Evolutionary conservation across 1,140 invertebrate species (phyloP).

Genomic region (Eubasilissa regina): DNA sequence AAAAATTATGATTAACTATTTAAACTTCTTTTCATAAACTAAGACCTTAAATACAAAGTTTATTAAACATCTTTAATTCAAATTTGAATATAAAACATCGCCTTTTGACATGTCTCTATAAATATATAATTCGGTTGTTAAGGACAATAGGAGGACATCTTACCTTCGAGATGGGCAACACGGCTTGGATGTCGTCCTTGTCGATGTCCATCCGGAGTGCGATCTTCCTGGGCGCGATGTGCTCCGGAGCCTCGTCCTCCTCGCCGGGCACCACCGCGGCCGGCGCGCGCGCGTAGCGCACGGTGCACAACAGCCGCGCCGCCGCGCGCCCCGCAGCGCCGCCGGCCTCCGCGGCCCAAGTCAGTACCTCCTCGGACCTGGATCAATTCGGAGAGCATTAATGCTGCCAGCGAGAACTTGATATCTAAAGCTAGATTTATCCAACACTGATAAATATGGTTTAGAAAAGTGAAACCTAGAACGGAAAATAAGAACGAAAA

Average conservation of each 20-base stretch:
- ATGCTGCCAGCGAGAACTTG: too few species aligned
- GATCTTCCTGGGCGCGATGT: slow-evolving; percentile 80
- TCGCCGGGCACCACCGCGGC: slow-evolving; percentile 64
- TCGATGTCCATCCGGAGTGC: slow-evolving; percentile 89
- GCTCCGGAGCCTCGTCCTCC: slow-evolving; percentile 68
- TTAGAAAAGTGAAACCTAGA: too few species aligned
- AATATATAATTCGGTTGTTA: too few species aligned
- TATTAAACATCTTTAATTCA: too few species aligned
- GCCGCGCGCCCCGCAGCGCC: slow-evolving; percentile 75
- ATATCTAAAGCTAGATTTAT: too few species aligned
- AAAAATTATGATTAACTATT: too few species aligned
- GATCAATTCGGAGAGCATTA: background rate
- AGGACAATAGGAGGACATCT: slow-evolving; percentile 46
- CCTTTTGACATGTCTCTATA: too few species aligned
- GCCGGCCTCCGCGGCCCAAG: slow-evolving; percentile 92
- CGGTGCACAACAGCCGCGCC: slow-evolving; percentile 63
- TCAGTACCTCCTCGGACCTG: slow-evolving; percentile 88
- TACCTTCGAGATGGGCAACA: slow-evolving; percentile 95
- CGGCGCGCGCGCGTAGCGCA: slow-evolving; percentile 65
- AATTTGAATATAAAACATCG: too few species aligned
- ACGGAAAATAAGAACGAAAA: too few species aligned
- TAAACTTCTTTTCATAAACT: too few species aligned
- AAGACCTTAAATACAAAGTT: too few species aligned
- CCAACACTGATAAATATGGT: too few species aligned
- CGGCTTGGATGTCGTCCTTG: slow-evolving; percentile 95